Percentiles rank a stretch among this genome's conserved stretches.
Conservation (phyloP, 2,113 vertebrate genomes). For the Naja naja region DNA sequence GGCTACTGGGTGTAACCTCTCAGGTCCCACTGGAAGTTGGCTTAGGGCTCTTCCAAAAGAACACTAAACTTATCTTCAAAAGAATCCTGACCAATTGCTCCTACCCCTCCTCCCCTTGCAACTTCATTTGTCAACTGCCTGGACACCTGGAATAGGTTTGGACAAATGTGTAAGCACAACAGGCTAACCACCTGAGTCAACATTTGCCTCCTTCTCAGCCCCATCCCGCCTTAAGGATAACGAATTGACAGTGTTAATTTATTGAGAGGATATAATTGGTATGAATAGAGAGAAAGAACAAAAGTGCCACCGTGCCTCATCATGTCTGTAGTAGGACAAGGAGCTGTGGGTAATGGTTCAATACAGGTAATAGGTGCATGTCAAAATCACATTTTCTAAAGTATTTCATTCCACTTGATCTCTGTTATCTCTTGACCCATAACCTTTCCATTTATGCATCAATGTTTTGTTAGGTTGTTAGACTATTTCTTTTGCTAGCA, state of each 20-base stretch:
- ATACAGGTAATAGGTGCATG: background rate
- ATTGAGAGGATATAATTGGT: background rate
- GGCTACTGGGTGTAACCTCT: background rate
- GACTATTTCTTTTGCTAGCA: background rate
- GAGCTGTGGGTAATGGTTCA: background rate
- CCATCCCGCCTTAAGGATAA: background rate
- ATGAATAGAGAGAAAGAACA: background rate
- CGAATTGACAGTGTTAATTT: background rate
- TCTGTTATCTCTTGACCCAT: background rate
- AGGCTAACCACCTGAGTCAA: background rate
- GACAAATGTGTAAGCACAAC: background rate
- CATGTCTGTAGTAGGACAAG: background rate
- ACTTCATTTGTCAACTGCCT: background rate
- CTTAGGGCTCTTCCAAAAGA: background rate
- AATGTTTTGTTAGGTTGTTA: background rate
- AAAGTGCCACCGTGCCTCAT: background rate
- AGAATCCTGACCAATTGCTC: background rate
- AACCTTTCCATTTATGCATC: background rate
- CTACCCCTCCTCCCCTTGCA: background rate
- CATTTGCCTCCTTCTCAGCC: background rate
- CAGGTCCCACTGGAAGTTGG: background rate
- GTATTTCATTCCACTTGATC: background rate
- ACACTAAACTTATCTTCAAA: background rate
- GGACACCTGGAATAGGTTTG: background rate
- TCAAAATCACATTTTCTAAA: background rate